Base-by-base conservation (phyloP, 1,140 invertebrate genomes). In the Melitaea cinxia region DNA sequence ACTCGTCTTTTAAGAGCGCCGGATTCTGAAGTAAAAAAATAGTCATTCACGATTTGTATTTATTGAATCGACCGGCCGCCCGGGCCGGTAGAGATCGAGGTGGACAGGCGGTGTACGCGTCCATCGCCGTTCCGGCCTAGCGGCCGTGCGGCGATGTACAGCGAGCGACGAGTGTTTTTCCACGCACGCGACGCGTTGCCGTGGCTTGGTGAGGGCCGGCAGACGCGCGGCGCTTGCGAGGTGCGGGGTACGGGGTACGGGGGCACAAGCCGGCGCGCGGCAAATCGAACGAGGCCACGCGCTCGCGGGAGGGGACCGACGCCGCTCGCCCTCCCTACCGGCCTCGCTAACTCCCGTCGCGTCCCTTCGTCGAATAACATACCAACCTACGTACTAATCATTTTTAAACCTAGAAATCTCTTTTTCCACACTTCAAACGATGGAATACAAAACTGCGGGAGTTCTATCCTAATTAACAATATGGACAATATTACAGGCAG, bases 371-470 rank as follows among this genome's bases (percentile, higher is more conserved):
- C 78, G 76, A 81, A 82, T 78, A 77, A 77, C 77, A 76, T 85
- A 86, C 77, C 78, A 80, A 73, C 77, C 83, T 88, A 88, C 79
- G 79, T 82, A 83, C 83, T 88, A 87, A 84, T 79, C 78, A 77
- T 77, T 75, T 83, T 80, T 84, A 88, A n/a, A 87, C 84, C 88
- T 90, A 90, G 77, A 81, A 88, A 88, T 88, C 85, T 88, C 85
- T 85, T 80, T 81, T 79, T 83, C 78, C 82, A 82, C 79, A 83
- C 76, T 70, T 74, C 78, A 76, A 80, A 83, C 77, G 78, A 72
- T 89, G 83, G 78, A 88, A 85, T 82, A 83, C 77, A 77, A 76
- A 87, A 81, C 77, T 81, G 80, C 72, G 66, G 72, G 71, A 72
- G 17, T 14, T 77, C 73, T 84, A 88, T 82, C 78, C 84, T 89